Base-by-base conservation (phyloP, 1,140 invertebrate species). In the Muscidifurax raptorellus region DNA sequence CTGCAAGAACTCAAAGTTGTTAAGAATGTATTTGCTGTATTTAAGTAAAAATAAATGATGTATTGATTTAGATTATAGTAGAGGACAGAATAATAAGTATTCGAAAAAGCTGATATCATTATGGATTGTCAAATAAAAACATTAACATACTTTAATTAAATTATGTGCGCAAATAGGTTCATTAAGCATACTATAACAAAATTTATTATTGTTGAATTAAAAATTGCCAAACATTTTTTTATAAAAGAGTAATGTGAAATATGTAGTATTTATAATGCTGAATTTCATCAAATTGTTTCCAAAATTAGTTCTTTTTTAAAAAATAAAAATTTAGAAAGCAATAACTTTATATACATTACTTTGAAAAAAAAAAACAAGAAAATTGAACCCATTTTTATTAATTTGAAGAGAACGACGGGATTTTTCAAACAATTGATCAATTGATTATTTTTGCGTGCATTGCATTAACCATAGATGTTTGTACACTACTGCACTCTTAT, bases 401-500 rank as follows among this genome's bases (percentile, higher is more conserved):
- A 30, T 3, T 69, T 25, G 4, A 18, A 77, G n/a, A 15, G 27
- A 30, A 69, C 36, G 12, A 82, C 77, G 77, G 74, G 74, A 6
- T 32, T 77, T 83, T 77, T 77, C 22, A 77, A 30, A 77, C 36
- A 79, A 79, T 64, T 72, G 40, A 84, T 79, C 82, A 22, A 83
- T 78, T 72, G 74, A 83, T 78, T 64, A 79, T 64, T 36, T 44
- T 30, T 36, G 44, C 59, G 28, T 79, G 25, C 18, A 3, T 27
- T 1, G 25, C 67, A 25, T 77, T 74, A 3, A 74, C n/a, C 15
- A 82, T 77, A 59, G 27, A 36, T 79, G 30, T 71, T 47, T 67
- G 32, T 67, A 72, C 12, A 64, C 59, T 64, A 66, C 66, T 66
- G 28, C 22, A 74, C 59, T 78, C 22, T 80, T 80, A 64, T 13